Conservation (phyloP, 2,888 invertebrate species). For the Clivina fossor region DNA sequence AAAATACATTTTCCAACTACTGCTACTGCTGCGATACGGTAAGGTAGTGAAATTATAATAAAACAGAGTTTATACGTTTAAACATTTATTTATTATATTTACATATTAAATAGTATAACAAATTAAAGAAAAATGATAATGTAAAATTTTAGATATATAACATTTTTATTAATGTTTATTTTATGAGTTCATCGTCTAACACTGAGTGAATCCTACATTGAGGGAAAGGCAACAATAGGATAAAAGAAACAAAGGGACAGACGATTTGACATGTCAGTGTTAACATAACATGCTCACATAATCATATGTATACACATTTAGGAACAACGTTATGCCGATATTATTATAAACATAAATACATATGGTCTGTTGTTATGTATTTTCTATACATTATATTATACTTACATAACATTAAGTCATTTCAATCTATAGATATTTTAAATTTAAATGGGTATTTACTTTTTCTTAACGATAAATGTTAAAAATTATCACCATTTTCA, state of each 20-base stretch:
- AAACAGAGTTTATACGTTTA: too few relatives aligned
- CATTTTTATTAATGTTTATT: constrained; percentile 9
- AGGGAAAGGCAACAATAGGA: constrained; percentile 24
- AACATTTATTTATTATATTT: not conserved
- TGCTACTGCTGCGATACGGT: too few relatives aligned
- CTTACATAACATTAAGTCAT: constrained; percentile 21
- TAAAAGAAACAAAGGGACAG: not conserved
- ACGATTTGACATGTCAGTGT: not conserved
- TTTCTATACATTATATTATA: constrained; percentile 16
- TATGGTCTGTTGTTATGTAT: not conserved
- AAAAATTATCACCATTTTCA: constrained; percentile 33
- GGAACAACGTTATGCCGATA: constrained; percentile 23
- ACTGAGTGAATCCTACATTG: constrained; percentile 12
- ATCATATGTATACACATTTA: constrained; percentile 16
- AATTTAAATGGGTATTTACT: not conserved
- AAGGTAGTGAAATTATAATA: too few relatives aligned
- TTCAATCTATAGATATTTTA: constrained; percentile 2
- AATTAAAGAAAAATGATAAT: not conserved
- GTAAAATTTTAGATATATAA: not conserved
- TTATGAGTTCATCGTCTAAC: constrained; percentile 18
- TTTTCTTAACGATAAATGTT: constrained; percentile 11
- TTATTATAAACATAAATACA: constrained; percentile 13
- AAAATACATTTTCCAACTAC: too few relatives aligned
- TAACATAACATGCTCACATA: not conserved
- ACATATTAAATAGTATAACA: not conserved